These are phyloP conservation scores for Octonoba sinensis DNA, from an alignment of 2,888 invertebrate genomes.

Conservation along the genomic window DNA sequence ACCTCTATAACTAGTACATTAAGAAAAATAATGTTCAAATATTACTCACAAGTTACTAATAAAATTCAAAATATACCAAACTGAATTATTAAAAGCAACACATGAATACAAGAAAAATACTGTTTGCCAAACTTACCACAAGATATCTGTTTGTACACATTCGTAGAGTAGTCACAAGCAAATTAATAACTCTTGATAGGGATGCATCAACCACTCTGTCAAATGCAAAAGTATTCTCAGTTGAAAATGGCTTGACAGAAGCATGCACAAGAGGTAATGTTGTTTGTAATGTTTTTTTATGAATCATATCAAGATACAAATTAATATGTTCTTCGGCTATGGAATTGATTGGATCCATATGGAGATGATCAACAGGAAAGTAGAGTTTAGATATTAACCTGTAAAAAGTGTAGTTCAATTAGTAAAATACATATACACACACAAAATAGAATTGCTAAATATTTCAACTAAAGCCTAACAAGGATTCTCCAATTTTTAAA, in stretches of 20 bases:
- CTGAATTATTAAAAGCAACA: not conserved
- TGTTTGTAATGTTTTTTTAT: slow-evolving; percentile 69
- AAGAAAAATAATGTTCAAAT: not conserved
- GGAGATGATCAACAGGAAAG: slow-evolving; percentile 72
- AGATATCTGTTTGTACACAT: slow-evolving; percentile 79
- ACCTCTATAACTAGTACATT: no score
- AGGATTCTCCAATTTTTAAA: not conserved
- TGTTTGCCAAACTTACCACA: slow-evolving; percentile 75
- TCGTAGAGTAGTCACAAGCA: slow-evolving; percentile 75
- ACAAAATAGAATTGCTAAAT: no score
- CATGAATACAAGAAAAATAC: slow-evolving; percentile 1
- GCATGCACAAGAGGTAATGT: slow-evolving; percentile 74
- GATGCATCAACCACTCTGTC: slow-evolving; percentile 73
- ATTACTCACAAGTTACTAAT: not conserved
- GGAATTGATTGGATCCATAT: slow-evolving; percentile 75
- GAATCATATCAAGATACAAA: slow-evolving; percentile 67
- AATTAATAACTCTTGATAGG: slow-evolving; percentile 75
- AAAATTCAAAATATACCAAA: not conserved
- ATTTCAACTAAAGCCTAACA: not conserved
- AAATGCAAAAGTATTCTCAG: slow-evolving; percentile 46
- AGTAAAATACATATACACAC: not conserved
- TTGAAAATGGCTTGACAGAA: slow-evolving; percentile 72
- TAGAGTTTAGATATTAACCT: slow-evolving; percentile 71
- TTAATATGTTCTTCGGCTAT: slow-evolving; percentile 72
- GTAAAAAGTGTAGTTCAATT: slow-evolving; percentile 57